Evolutionary conservation across 2,113 vertebrate genomes (phyloP).

Genomic region (Dissostichus mawsoni): DNA sequence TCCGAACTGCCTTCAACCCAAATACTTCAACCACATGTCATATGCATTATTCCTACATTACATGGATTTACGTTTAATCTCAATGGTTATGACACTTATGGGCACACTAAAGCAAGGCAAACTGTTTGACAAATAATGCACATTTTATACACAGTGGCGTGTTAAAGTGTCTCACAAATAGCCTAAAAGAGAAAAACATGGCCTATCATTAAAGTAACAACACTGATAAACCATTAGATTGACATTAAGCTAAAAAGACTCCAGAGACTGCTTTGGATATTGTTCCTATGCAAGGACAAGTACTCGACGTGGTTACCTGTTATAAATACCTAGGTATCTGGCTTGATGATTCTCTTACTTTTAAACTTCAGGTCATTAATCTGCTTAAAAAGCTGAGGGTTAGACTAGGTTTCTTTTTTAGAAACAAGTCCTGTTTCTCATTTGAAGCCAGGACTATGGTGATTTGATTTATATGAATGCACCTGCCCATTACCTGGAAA

Average conservation of each 20-base stretch:
- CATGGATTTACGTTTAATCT: not conserved
- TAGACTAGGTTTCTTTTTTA: too few species aligned
- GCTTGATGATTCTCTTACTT: too few species aligned
- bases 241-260: not conserved
- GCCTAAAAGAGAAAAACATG: not conserved
- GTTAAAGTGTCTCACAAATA: not conserved
- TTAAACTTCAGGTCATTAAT: too few species aligned
- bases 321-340: too few species aligned
- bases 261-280: too few species aligned
- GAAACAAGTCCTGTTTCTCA: too few species aligned
- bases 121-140: not conserved
- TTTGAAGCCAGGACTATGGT: too few species aligned
- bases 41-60: not conserved
- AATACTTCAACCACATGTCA: slow-evolving; percentile 21
- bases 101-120: not conserved
- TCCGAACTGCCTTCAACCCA: not conserved
- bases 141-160: not conserved
- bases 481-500: too few species aligned
- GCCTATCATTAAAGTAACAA: not conserved
- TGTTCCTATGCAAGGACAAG: too few species aligned
- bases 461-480: too few species aligned
- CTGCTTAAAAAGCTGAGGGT: too few species aligned
- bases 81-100: not conserved
- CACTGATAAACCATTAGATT: not conserved
- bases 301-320: too few species aligned